These are phyloP conservation scores for Andrena bucephala DNA, from an alignment of 2,888 invertebrate genomes.

Conservation along the genomic window DNA sequence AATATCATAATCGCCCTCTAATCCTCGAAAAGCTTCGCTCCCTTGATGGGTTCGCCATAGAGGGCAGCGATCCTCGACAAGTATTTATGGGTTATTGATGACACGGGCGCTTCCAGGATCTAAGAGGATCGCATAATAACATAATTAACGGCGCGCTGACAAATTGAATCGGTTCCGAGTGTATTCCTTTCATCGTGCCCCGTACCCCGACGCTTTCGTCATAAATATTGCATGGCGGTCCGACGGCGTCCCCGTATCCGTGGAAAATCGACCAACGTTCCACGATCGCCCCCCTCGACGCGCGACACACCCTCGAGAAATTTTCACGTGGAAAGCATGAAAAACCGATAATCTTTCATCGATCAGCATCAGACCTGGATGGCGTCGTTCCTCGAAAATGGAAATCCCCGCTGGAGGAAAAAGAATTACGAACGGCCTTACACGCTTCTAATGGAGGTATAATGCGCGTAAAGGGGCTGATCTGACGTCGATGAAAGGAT, in stretches of 20 bases:
- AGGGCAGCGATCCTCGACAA: constrained; percentile 32
- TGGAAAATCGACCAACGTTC: constrained; percentile 80
- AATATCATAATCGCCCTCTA: constrained; percentile 43
- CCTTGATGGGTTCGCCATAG: constrained; percentile 1
- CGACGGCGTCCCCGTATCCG: constrained; percentile 72
- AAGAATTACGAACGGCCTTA: neutral
- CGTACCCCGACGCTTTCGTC: constrained; percentile 39
- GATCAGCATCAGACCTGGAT: constrained; percentile 80
- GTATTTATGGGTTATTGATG: constrained; percentile 82
- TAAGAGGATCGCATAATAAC: constrained; percentile 79
- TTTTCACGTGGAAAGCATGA: constrained; percentile 70
- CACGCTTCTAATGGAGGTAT: constrained; percentile 15
- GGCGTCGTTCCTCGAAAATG: constrained; percentile 51
- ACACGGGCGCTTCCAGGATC: constrained; percentile 71
- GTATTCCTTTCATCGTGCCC: constrained; percentile 82
- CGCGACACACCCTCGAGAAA: constrained; percentile 63
- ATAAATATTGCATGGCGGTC: constrained; percentile 83
- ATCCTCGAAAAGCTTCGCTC: constrained; percentile 7
- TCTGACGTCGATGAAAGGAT: constrained; percentile 21
- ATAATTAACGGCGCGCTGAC: constrained; percentile 84
- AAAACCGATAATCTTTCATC: constrained; percentile 83
- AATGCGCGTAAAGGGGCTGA: constrained; percentile 30
- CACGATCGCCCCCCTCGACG: constrained; percentile 62
- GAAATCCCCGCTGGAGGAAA: constrained; percentile 8
- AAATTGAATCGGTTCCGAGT: constrained; percentile 84